Base-by-base conservation (phyloP, 2,797 vertebrate genomes). In the Syngnathus acus region DNA sequence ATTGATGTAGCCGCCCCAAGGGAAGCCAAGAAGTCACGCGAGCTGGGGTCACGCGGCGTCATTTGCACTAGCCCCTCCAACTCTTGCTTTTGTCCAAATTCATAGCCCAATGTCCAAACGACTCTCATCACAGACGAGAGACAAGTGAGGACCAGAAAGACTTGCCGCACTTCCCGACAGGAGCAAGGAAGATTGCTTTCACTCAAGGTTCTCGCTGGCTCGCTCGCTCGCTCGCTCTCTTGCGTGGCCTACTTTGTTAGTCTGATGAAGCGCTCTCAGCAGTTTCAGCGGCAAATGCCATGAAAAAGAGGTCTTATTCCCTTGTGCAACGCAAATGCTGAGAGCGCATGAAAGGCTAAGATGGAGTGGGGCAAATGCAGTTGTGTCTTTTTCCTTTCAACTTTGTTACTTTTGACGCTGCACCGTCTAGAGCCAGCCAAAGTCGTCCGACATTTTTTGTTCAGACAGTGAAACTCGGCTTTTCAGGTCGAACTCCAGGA, bases 21-120 rank as follows among this genome's bases (percentile, higher is more conserved):
- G 72, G 47, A 62, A 72, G 71, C 37, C 67, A 66, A 77, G 67
- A 69, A 50, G 79, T 70, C 77, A 83, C 50, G 68, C 70, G 75
- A 72, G 60, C 63, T 19, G 16, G 47, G 67, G 76, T 79, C 79
- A 68, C 50, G 66, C 39, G 53, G 70, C 67, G 64, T 64, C 59
- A 65, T 67, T 67, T 70, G 53, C 11, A 70, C 57, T 69, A 69
- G 42, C 38, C 39, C 23, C 58, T 21, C 42, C n/a, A 65, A 38
- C 45, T 19, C 21, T 54, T 4, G 11, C 60, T 62, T 42, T 62
- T 23, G 60, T 26, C 60, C 60, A 62, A 45, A 62, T 62, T 62
- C 16, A 42, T 42, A 42, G 9, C n/a, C 50, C 37, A 51, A 67
- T 69, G 75, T 75, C 67, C 65, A 63, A 73, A 71, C 48, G 43